These are phyloP conservation scores for Pristiophorus japonicus DNA, from an alignment of 2,113 vertebrate genomes.

Conservation along the genomic window DNA sequence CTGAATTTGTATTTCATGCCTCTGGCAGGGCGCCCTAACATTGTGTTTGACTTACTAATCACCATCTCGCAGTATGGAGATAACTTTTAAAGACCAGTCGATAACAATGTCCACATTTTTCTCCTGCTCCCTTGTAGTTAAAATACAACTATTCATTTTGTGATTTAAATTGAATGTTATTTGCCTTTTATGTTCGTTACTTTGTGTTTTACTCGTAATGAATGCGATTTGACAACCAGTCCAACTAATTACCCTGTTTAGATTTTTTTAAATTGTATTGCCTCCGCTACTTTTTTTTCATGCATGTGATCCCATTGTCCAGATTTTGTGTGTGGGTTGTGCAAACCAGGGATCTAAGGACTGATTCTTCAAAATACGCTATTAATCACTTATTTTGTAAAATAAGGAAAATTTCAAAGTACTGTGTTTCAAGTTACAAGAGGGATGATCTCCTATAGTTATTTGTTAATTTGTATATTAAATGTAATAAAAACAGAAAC, in stretches of 20 bases:
- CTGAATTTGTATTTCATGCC: neutral
- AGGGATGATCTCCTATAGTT: neutral
- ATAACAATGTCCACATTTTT: neutral
- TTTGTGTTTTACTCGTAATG: neutral
- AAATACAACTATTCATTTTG: neutral
- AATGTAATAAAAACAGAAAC: neutral
- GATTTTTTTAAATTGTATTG: neutral
- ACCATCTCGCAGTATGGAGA: neutral
- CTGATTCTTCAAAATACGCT: neutral
- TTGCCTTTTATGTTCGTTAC: no score
- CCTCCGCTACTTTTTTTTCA: neutral
- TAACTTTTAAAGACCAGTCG: neutral
- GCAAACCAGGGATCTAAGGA: neutral
- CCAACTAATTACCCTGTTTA: neutral
- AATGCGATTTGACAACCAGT: neutral
- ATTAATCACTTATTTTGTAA: neutral
- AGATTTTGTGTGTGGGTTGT: neutral
- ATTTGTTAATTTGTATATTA: slow-evolving; percentile 3
- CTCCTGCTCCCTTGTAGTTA: neutral
- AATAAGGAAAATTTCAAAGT: neutral
- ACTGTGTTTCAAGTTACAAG: neutral
- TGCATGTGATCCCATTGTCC: neutral
- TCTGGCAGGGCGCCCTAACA: neutral
- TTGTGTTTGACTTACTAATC: neutral
- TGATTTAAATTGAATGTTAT: neutral